A percentile compares a stretch with the other conserved stretches of the same genome.
phyloP scores from a whole-genome alignment of 2,888 invertebrate species.

The Acleris holmiana region DNA sequence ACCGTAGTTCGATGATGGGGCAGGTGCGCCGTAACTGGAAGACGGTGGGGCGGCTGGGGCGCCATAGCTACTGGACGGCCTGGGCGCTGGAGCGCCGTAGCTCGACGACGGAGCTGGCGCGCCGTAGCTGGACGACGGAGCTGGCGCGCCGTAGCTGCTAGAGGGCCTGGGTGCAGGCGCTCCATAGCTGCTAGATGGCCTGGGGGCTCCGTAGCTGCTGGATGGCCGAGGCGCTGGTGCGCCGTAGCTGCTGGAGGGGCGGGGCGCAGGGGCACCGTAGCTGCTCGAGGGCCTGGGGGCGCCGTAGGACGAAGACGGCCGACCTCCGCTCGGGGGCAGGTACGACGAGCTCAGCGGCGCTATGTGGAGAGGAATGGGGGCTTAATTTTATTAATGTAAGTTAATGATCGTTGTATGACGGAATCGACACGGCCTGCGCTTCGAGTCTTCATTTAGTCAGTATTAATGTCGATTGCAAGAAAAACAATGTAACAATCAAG shows the following conservation, averaged over 20 bases:
- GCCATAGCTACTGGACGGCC: conserved; percentile 63
- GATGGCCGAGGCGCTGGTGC: conserved; percentile 60
- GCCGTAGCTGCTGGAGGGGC: conserved; percentile 64
- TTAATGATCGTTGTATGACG: conserved; percentile 15
- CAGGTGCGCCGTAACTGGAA: conserved; percentile 58
- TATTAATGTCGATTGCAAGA: not conserved
- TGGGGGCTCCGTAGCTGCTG: conserved; percentile 52
- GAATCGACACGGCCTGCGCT: conserved; percentile 24
- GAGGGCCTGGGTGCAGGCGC: conserved; percentile 54
- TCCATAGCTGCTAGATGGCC: conserved; percentile 45
- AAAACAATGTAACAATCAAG: not conserved
- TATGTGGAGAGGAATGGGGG: conserved; percentile 59
- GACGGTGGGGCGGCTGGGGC: conserved; percentile 59
- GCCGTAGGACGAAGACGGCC: conserved; percentile 69
- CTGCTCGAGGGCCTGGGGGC: conserved; percentile 56
- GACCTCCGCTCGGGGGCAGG: conserved; percentile 82
- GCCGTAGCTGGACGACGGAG: conserved; percentile 70
- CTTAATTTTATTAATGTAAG: conserved; percentile 40
- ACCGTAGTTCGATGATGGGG: conserved; percentile 55
- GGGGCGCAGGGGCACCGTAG: conserved; percentile 64
- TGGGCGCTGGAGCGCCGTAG: conserved; percentile 72
- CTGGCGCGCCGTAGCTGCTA: conserved; percentile 56
- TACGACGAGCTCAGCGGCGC: conserved; percentile 85
- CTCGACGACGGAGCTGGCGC: conserved; percentile 55
- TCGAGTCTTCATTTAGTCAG: conserved; percentile 4